Percentiles rank a stretch among this genome's conserved stretches.
phyloP scores from a whole-genome alignment of 2,797 vertebrate genomes.

The Rallus crepitans region DNA sequence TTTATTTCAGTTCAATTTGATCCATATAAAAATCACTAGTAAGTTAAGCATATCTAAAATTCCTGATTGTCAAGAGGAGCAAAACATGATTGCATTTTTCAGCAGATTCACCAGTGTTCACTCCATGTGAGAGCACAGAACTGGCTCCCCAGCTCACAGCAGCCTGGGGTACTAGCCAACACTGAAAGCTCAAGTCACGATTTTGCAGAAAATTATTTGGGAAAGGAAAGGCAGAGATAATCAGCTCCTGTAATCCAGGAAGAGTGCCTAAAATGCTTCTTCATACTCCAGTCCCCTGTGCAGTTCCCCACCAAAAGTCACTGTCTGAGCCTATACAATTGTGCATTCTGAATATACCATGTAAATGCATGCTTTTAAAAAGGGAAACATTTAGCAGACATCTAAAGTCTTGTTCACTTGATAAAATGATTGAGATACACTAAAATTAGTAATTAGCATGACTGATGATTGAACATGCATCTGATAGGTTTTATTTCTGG shows the following conservation, averaged over 20 bases:
- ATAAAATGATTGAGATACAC: background rate
- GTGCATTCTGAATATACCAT: background rate
- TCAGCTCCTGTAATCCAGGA: background rate
- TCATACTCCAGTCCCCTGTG: background rate
- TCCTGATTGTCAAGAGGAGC: background rate
- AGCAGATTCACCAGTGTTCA: background rate
- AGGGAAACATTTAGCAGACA: background rate
- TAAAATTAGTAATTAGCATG: background rate
- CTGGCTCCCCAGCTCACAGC: background rate
- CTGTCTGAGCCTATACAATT: background rate
- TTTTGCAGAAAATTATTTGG: background rate
- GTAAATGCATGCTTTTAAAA: background rate
- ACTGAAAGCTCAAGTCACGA: background rate
- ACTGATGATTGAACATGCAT: background rate
- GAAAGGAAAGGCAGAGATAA: background rate
- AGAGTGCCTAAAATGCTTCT: background rate
- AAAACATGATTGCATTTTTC: background rate
- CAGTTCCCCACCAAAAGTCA: background rate
- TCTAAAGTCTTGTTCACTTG: background rate
- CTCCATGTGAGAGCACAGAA: background rate
- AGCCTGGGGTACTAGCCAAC: background rate
- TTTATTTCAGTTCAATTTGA: background rate
- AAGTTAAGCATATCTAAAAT: background rate
- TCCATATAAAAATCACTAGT: background rate
- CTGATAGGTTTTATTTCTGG: background rate